These are phyloP conservation scores for Dynastes grantii DNA, from an alignment of 2,888 invertebrate species.

Conservation along the genomic window DNA sequence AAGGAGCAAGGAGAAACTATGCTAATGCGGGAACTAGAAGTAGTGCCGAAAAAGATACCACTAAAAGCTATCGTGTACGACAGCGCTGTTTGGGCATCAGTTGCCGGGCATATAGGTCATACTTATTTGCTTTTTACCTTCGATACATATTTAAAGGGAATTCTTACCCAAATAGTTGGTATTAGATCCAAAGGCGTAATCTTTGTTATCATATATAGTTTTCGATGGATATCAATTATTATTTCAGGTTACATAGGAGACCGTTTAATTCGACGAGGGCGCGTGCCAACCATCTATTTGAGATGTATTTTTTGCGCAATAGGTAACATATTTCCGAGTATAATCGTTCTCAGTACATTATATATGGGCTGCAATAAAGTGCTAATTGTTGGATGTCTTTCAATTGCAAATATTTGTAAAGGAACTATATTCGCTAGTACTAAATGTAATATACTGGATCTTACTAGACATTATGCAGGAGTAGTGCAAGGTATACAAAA, in stretches of 20 bases:
- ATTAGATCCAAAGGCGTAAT: neutral
- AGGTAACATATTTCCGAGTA: conserved; percentile 17
- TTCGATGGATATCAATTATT: neutral
- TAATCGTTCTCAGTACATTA: neutral
- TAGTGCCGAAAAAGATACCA: conserved; percentile 16
- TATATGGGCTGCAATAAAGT: neutral
- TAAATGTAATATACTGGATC: conserved; percentile 13
- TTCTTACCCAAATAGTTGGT: conserved; percentile 19
- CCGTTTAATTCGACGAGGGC: conserved; percentile 1
- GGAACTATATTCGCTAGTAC: neutral
- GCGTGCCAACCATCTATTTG: conserved; percentile 13
- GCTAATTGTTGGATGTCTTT: neutral
- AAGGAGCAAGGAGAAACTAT: neutral
- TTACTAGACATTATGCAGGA: conserved; percentile 22
- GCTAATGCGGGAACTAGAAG: neutral
- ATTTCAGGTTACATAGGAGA: conserved; percentile 13
- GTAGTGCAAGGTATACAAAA: conserved; percentile 2
- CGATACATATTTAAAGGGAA: conserved; percentile 10
- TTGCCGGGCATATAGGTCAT: conserved; percentile 30
- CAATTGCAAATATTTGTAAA: neutral
- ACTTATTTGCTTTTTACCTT: conserved; percentile 16
- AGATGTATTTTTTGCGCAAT: conserved; percentile 29
- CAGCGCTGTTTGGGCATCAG: conserved; percentile 35
- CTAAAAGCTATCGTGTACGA: conserved; percentile 23
- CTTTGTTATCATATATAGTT: conserved; percentile 5